A percentile compares a stretch with the other conserved stretches of the same genome.
phyloP scores from a whole-genome alignment of 2,797 vertebrate genomes.

The Pempheris klunzingeri region DNA sequence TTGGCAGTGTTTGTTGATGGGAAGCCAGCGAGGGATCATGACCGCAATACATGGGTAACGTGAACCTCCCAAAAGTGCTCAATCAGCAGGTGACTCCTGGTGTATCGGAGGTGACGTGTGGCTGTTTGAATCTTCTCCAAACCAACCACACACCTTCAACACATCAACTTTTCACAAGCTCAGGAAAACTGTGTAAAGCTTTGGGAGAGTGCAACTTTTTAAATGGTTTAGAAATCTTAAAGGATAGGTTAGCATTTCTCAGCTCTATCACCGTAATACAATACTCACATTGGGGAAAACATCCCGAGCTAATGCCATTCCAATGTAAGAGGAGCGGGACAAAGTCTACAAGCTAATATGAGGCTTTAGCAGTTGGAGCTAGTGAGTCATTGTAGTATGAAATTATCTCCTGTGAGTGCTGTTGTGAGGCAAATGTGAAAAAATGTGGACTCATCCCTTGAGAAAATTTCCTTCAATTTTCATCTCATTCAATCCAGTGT shows the following conservation, averaged over 20 bases:
- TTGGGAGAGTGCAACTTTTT: background rate
- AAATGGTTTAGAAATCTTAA: background rate
- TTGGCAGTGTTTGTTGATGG: background rate
- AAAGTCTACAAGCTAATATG: background rate
- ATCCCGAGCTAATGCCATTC: too few species aligned
- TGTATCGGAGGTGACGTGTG: background rate
- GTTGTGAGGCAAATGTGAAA: background rate
- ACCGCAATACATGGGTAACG: background rate
- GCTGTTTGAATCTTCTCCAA: background rate
- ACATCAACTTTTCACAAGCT: background rate
- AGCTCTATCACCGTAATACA: background rate
- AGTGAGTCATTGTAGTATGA: background rate
- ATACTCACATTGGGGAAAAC: too few species aligned
- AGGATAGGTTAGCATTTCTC: background rate
- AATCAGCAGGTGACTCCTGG: constrained; percentile 25
- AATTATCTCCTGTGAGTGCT: background rate
- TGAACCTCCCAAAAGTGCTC: background rate
- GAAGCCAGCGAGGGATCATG: constrained; percentile 25
- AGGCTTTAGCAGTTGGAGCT: background rate
- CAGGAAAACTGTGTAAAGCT: background rate
- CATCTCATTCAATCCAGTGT: background rate
- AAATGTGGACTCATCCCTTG: too few species aligned
- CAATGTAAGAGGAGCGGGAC: background rate
- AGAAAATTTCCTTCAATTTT: background rate
- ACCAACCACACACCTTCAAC: background rate